Evolutionary conservation across 2,797 vertebrate species (phyloP).

Genomic region (Apogon hyalosoma): DNA sequence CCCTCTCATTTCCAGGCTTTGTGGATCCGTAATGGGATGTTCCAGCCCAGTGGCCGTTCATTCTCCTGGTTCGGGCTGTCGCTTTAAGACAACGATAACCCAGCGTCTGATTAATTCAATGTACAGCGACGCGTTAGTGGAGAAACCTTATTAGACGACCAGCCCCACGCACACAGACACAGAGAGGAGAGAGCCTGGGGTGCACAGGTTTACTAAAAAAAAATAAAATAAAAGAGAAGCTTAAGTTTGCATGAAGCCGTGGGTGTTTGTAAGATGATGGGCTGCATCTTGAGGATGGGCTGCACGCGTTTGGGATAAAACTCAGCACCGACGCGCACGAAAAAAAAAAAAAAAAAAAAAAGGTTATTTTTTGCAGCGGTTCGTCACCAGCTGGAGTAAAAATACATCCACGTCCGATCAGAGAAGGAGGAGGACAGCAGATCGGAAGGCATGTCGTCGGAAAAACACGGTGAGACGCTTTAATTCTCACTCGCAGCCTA

Average conservation of each 20-base stretch:
- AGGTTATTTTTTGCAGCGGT: slow-evolving; percentile 12
- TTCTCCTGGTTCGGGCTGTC: slow-evolving; percentile 63
- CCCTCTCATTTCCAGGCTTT: slow-evolving; percentile 1
- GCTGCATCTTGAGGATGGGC: slow-evolving; percentile 74
- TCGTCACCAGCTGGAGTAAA: slow-evolving; percentile 53
- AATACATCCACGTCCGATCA: slow-evolving; percentile 23
- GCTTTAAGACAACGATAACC: slow-evolving; percentile 82
- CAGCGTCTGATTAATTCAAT: slow-evolving; percentile 83
- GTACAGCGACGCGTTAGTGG: slow-evolving; percentile 76
- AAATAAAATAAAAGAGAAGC: slow-evolving; percentile 14
- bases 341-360: background rate
- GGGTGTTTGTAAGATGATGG: slow-evolving; percentile 53
- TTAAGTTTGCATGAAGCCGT: background rate
- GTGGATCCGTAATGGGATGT: slow-evolving; percentile 38
- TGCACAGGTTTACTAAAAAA: background rate
- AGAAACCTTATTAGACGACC: slow-evolving; percentile 70
- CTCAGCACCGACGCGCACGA: slow-evolving; percentile 52
- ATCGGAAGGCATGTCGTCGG: slow-evolving; percentile 81
- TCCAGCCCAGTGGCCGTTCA: slow-evolving; percentile 34
- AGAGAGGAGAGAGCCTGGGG: background rate
- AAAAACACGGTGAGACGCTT: slow-evolving; percentile 85
- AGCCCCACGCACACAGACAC: slow-evolving; percentile 37
- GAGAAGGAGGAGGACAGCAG: slow-evolving; percentile 55
- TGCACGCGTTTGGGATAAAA: slow-evolving; percentile 59
- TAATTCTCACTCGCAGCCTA: slow-evolving; percentile 22